phyloP scores from a whole-genome alignment of 2,888 invertebrate species.

The Xestia c-nigrum region DNA sequence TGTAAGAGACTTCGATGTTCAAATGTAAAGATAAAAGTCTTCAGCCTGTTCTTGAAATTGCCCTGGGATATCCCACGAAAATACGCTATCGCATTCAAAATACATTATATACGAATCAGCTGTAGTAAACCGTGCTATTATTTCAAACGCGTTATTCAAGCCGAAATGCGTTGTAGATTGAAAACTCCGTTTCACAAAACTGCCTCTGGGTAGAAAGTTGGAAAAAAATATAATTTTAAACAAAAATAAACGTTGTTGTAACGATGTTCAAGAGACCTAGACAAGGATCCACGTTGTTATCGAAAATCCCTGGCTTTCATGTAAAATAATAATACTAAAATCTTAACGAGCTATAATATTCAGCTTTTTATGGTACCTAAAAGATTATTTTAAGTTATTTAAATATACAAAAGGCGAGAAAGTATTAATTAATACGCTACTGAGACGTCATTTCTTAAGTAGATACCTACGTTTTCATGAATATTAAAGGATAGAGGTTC shows the following conservation, averaged over 20 bases:
- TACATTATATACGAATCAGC: slow-evolving; percentile 23
- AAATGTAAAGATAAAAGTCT: slow-evolving; percentile 63
- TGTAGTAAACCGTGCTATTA: not conserved
- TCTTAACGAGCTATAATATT: slow-evolving; percentile 30
- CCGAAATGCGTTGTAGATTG: not conserved
- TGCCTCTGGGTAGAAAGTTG: not conserved
- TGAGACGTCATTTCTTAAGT: slow-evolving; percentile 70
- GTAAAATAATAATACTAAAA: slow-evolving; percentile 22
- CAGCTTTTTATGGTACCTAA: slow-evolving; percentile 17
- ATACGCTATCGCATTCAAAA: slow-evolving; percentile 54
- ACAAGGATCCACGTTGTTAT: not conserved
- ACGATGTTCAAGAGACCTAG: not conserved
- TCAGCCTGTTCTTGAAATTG: slow-evolving; percentile 61
- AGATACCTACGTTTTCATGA: slow-evolving; percentile 73
- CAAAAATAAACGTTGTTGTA: slow-evolving; percentile 2
- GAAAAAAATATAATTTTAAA: not conserved
- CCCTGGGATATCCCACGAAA: slow-evolving; percentile 64
- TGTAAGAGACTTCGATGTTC: slow-evolving; percentile 66
- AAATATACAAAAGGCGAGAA: slow-evolving; percentile 52
- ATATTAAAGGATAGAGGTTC: slow-evolving; percentile 77
- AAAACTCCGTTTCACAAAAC: slow-evolving; percentile 12
- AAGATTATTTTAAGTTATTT: slow-evolving; percentile 45
- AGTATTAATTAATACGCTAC: slow-evolving; percentile 62
- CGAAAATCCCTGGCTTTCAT: slow-evolving; percentile 11
- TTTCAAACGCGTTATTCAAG: not conserved